phyloP scores from a whole-genome alignment of 2,113 vertebrate genomes.

The Trogon surrucura region DNA sequence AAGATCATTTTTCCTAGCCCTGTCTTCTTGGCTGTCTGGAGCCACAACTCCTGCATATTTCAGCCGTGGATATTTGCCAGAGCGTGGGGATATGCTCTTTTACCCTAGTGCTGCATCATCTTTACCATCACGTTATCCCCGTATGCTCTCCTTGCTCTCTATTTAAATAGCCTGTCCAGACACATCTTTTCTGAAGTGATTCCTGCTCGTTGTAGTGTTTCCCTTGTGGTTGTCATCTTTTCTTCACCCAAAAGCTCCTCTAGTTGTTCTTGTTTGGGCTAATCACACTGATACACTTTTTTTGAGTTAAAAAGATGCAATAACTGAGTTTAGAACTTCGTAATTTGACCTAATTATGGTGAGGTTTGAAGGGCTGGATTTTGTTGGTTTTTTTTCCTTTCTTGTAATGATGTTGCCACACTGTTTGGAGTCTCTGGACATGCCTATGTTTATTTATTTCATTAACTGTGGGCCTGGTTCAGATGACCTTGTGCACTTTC shows the following conservation, averaged over 20 bases:
- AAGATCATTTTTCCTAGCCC: background rate
- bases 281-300: background rate
- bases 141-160: background rate
- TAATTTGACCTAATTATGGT: background rate
- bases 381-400: background rate
- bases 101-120: background rate
- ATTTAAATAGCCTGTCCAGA: background rate
- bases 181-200: background rate
- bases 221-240: background rate
- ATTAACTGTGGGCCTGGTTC: background rate
- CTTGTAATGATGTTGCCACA: background rate
- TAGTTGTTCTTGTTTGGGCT: background rate
- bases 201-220: background rate
- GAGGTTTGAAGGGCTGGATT: background rate
- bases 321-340: background rate
- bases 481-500: background rate
- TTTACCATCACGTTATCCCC: background rate
- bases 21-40: background rate
- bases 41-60: background rate
- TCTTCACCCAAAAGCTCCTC: background rate
- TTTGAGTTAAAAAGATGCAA: background rate
- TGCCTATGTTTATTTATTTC: background rate
- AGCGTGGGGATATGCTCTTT: background rate
- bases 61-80: background rate
- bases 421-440: background rate